Evolutionary conservation across 1,140 invertebrate genomes (phyloP), one percentile per base, ranked within the genome.

Genomic region (Brachionus calyciflorus): DNA sequence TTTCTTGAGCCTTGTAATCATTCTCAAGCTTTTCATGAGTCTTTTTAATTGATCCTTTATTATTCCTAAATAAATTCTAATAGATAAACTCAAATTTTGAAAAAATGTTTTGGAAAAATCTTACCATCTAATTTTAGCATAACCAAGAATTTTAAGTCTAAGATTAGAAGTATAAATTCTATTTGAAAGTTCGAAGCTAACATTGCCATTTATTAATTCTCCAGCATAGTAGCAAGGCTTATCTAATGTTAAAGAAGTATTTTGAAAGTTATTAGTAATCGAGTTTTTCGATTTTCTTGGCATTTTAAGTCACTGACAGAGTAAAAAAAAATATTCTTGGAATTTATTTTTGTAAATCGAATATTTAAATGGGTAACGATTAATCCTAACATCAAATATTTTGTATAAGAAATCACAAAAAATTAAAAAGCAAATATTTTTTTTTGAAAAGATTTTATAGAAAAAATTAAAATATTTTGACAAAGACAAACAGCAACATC

Each of bases 101-200:
- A 70, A 26, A 48, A n/a, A 17, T 70, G 9, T 51, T 9, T 0
- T 21, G 4, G 3, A 26, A 14, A 10, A 51, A 37, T 12, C 40
- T 40, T 73, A 73, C 69, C 44, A 73, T 37, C 37, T 28, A 73
- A 73, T 55, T 73, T 73, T 73, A 30, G 44, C 44, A 30, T 73
- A 49, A 6, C 69, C 69, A 19, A 73, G 24, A 30, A 73, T 33
- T 30, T 37, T 73, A 10, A 73, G 17, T n/a, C 30, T 49, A 26
- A 73, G 21, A 73, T 40, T 73, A 21, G 30, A 40, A 4, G 37
- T 73, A 37, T 37, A 49, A 51, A 73, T 51, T 40, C 46, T 33
- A n/a, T 73, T 49, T 19, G 24, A 30, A 4, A 73, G 4, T 12
- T 73, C 37, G 51, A 73, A 55, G 7, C 69, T 49, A 30, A 73